Evolutionary conservation across 2,888 invertebrate species (phyloP).

Genomic region (Hemaris fuciformis): DNA sequence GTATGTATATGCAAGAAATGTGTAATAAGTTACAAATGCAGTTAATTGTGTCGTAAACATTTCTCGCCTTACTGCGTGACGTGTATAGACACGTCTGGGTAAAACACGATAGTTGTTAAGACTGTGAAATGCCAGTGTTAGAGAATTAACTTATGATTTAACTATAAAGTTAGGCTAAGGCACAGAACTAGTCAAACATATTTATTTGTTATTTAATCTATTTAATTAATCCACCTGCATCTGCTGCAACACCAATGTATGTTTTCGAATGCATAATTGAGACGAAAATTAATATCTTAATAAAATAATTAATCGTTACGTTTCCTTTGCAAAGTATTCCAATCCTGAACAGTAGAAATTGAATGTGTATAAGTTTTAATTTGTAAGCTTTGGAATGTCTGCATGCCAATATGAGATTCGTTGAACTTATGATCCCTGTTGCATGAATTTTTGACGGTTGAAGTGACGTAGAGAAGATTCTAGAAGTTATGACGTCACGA

Average conservation of each 20-base stretch:
- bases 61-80: constrained; percentile 31
- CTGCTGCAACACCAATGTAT: background rate
- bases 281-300: background rate
- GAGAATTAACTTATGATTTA: constrained; percentile 53
- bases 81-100: constrained; percentile 24
- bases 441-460: too few relatives aligned
- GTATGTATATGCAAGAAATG: constrained; percentile 33
- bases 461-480: background rate
- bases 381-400: background rate
- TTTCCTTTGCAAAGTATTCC: background rate
- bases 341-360: background rate
- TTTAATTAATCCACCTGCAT: background rate
- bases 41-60: constrained; percentile 31
- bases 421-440: too few relatives aligned
- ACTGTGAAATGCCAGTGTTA: constrained; percentile 77
- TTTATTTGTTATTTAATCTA: constrained; percentile 36
- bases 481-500: background rate
- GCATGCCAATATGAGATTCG: background rate
- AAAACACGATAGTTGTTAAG: constrained; percentile 56
- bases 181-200: constrained; percentile 76
- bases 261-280: background rate
- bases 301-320: background rate
- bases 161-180: constrained; percentile 60
- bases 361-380: background rate
- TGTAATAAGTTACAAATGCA: constrained; percentile 26